These are phyloP conservation scores for Noctilio leporinus DNA, from an alignment of 2,113 vertebrate genomes.

Conservation along the genomic window DNA sequence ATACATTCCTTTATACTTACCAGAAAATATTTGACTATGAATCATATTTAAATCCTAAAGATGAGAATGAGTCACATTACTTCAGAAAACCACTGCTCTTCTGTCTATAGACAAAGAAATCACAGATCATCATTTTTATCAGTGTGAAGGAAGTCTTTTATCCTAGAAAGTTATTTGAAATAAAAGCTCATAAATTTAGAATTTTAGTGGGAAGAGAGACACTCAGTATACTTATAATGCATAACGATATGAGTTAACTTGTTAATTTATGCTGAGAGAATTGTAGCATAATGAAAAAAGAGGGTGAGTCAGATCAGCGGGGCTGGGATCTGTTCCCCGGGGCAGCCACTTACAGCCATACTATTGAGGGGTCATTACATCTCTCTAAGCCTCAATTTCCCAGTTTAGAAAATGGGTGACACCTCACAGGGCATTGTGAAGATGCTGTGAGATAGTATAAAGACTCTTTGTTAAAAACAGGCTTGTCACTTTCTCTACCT, in stretches of 20 bases:
- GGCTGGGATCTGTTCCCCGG: background rate
- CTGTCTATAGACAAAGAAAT: background rate
- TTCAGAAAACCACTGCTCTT: background rate
- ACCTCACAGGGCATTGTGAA: background rate
- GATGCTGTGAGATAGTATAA: background rate
- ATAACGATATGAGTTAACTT: background rate
- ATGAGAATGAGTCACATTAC: background rate
- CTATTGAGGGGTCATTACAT: background rate
- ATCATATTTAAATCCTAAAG: background rate
- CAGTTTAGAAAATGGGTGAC: background rate
- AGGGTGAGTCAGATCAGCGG: background rate
- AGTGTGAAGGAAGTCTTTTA: background rate
- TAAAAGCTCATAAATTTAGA: background rate
- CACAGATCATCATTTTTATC: slow-evolving; percentile 28
- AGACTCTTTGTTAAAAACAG: background rate
- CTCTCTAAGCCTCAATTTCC: background rate
- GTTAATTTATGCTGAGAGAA: background rate
- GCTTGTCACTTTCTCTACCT: background rate
- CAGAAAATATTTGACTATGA: background rate
- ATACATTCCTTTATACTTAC: background rate
- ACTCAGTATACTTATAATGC: background rate
- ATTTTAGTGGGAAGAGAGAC: background rate
- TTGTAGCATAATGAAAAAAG: background rate
- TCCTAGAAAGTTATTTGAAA: background rate
- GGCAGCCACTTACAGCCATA: background rate